Percentiles rank a stretch among this genome's conserved stretches.
Conservation (phyloP, 2,888 invertebrate species). For the Loripinus fragilis region DNA sequence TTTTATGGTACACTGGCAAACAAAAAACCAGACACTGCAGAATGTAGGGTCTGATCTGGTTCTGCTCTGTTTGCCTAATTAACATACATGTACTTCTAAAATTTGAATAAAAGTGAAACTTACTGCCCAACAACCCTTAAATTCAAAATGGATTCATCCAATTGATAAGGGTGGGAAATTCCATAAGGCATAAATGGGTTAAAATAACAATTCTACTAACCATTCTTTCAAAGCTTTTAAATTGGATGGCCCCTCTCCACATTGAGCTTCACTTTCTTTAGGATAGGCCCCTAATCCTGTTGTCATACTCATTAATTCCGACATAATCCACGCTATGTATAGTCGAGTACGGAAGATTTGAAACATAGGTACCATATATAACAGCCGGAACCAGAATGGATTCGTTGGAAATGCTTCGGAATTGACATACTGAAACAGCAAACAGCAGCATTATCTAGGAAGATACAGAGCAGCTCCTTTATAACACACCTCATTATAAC, state of each 20-base stretch:
- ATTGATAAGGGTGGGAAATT: too few relatives aligned
- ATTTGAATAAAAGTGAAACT: too few relatives aligned
- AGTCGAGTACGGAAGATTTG: slow-evolving; percentile 95
- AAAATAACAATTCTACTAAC: slow-evolving; percentile 54
- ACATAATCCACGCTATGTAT: slow-evolving; percentile 94
- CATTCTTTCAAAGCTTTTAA: slow-evolving; percentile 76
- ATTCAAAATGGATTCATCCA: too few relatives aligned
- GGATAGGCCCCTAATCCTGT: slow-evolving; percentile 97
- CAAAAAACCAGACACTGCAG: neutral
- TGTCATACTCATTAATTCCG: slow-evolving; percentile 96
- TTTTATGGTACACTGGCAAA: too few relatives aligned
- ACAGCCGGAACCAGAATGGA: slow-evolving; percentile 90
- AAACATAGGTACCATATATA: slow-evolving; percentile 94
- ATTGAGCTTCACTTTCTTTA: slow-evolving; percentile 87
- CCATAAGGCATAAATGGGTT: too few relatives aligned
- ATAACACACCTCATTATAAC: too few relatives aligned
- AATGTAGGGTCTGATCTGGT: too few relatives aligned
- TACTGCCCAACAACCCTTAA: too few relatives aligned
- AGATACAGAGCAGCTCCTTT: too few relatives aligned
- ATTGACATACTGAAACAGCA: slow-evolving; percentile 89
- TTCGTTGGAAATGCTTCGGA: slow-evolving; percentile 90
- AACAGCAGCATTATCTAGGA: too few relatives aligned
- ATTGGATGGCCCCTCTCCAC: slow-evolving; percentile 92
- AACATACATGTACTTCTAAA: neutral
- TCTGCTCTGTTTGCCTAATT: too few relatives aligned